phyloP scores from a whole-genome alignment of 2,113 vertebrate genomes.

The Pelmatolapia mariae region DNA sequence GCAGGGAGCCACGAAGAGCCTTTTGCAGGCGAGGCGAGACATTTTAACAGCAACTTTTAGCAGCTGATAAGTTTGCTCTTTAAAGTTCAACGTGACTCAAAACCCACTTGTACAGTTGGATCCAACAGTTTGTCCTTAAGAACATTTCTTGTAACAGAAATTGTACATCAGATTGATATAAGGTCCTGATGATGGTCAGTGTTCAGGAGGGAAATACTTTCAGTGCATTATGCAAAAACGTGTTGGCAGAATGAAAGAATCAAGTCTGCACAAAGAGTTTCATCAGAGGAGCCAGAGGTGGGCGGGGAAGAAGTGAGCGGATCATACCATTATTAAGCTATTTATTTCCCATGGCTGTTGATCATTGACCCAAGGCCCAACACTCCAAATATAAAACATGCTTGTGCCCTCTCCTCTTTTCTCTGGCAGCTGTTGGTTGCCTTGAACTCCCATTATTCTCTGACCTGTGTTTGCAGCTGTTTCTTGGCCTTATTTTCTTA shows the following conservation, averaged over 20 bases:
- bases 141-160: not conserved
- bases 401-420: not conserved
- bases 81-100: not conserved
- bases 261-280: not conserved
- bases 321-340: conserved; percentile 12
- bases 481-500: not conserved
- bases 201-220: not conserved
- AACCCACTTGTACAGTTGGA: not conserved
- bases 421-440: not conserved
- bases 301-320: not conserved
- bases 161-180: not conserved
- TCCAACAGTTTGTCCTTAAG: not conserved
- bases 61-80: not conserved
- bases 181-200: not conserved
- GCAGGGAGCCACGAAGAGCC: not conserved
- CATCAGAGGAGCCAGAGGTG: not conserved
- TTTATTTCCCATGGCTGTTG: conserved; percentile 25
- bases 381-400: conserved; percentile 20
- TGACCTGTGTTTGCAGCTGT: not conserved
- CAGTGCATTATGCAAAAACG: not conserved
- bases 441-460: not conserved
- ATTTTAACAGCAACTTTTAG: not conserved
- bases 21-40: not conserved
- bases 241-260: not conserved
- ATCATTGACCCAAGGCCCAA: not conserved